Evolutionary conservation across 2,888 invertebrate species (phyloP).

Genomic region (Rambutsinella grinnellia): DNA sequence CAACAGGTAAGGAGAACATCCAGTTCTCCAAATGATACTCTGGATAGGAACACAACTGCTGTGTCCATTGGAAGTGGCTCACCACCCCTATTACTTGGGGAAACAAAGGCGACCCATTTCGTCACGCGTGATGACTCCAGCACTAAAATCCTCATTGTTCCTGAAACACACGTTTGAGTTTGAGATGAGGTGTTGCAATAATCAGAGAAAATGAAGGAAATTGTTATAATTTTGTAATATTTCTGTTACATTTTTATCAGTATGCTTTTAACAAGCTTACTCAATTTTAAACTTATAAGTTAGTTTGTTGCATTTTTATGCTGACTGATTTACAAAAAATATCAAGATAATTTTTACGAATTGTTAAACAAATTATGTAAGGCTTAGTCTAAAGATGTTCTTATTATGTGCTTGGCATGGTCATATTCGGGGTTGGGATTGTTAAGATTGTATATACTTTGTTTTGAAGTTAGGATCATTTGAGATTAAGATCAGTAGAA

Average conservation of each 20-base stretch:
- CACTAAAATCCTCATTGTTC: constrained; percentile 64
- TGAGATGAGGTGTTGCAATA: neutral
- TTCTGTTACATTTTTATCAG: neutral
- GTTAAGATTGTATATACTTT: too few relatives aligned
- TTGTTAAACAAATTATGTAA: too few relatives aligned
- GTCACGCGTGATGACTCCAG: constrained; percentile 63
- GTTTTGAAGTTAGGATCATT: too few relatives aligned
- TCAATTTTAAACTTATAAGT: too few relatives aligned
- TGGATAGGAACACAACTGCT: constrained; percentile 3
- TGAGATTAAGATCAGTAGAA: too few relatives aligned
- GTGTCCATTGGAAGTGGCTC: constrained; percentile 26
- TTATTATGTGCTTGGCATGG: too few relatives aligned
- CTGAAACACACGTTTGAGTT: constrained; percentile 64
- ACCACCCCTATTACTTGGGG: constrained; percentile 37
- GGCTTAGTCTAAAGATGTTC: too few relatives aligned
- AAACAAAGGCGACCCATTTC: constrained; percentile 61
- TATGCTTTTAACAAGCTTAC: too few relatives aligned
- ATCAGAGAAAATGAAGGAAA: neutral
- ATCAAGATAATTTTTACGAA: too few relatives aligned
- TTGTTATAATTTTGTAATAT: neutral
- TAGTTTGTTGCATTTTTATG: too few relatives aligned
- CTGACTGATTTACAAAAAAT: too few relatives aligned
- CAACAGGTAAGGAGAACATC: constrained; percentile 16
- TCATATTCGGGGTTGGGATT: too few relatives aligned
- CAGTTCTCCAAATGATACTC: constrained; percentile 21